These are phyloP conservation scores for Thereuonema tuberculata DNA, from an alignment of 1,140 invertebrate genomes.

Conservation along the genomic window DNA sequence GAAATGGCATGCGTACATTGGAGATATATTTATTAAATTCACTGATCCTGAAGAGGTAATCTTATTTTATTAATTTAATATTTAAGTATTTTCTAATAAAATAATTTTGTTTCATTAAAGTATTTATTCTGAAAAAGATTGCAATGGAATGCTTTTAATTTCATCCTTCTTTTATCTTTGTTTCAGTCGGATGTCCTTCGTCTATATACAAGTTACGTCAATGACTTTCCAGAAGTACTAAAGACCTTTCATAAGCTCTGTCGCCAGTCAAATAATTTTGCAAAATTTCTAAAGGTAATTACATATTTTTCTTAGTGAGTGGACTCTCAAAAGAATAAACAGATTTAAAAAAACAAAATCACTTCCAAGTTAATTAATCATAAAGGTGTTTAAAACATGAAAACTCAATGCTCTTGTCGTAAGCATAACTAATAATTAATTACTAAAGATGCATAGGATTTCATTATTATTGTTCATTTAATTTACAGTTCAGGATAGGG, in stretches of 20 bases:
- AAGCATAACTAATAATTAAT: no score
- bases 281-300: constrained; percentile 27
- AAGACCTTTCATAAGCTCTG: constrained; percentile 29
- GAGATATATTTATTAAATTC: constrained; percentile 24
- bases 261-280: constrained; percentile 23
- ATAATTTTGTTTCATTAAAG: background rate
- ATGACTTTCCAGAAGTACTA: constrained; percentile 29
- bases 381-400: no score
- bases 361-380: no score
- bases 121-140: background rate
- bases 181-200: constrained; percentile 24
- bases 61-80: background rate
- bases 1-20: constrained; percentile 24
- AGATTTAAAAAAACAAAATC: no score
- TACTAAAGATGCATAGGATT: no score
- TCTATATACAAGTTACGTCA: constrained; percentile 28
- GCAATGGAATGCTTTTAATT: background rate
- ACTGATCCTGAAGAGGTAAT: constrained; percentile 21
- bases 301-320: background rate
- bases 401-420: no score
- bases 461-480: no score
- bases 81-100: background rate
- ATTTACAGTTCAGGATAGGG: no score
- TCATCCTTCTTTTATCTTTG: background rate
- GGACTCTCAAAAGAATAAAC: no score